These are phyloP conservation scores for Micromesistius poutassou DNA, from an alignment of 2,797 vertebrate genomes.

Conservation along the genomic window DNA sequence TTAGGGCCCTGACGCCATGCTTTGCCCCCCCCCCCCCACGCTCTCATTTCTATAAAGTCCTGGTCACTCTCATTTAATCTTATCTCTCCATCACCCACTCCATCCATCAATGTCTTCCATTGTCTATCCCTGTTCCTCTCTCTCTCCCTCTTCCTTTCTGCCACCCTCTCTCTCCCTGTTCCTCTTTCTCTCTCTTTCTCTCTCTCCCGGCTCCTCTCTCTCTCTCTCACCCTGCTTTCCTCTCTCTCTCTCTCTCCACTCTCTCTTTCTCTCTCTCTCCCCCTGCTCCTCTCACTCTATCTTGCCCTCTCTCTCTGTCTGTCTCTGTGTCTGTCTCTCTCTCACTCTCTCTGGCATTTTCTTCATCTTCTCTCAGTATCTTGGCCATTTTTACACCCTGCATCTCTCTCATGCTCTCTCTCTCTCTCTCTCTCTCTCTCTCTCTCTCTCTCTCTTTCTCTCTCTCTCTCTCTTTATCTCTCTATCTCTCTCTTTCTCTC, in stretches of 20 bases:
- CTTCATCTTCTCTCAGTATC: background rate
- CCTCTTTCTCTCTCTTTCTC: constrained; percentile 54
- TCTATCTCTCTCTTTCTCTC: background rate
- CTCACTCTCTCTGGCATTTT: background rate
- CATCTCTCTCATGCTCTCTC: background rate
- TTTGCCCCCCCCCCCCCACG: background rate
- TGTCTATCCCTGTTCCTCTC: constrained; percentile 28
- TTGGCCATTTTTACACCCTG: background rate
- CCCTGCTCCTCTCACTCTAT: background rate
- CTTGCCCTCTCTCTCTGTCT: no score
- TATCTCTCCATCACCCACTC: constrained; percentile 55
- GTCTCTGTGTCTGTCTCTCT: background rate
- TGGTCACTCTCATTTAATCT: constrained; percentile 64
- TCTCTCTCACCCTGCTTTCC: constrained; percentile 11
- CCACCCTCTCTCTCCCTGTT: constrained; percentile 39
- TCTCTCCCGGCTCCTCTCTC: constrained; percentile 24
- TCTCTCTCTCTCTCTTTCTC: background rate
- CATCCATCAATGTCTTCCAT: constrained; percentile 54
- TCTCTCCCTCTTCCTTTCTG: constrained; percentile 35
- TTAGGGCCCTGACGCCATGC: background rate
- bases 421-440: background rate
- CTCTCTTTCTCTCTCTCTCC: constrained; percentile 16
- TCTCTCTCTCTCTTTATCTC: background rate
- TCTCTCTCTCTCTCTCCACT: constrained; percentile 12
- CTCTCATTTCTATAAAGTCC: constrained; percentile 44